Conservation (phyloP, 2,113 vertebrate genomes). For the Pseudopodoces humilis region DNA sequence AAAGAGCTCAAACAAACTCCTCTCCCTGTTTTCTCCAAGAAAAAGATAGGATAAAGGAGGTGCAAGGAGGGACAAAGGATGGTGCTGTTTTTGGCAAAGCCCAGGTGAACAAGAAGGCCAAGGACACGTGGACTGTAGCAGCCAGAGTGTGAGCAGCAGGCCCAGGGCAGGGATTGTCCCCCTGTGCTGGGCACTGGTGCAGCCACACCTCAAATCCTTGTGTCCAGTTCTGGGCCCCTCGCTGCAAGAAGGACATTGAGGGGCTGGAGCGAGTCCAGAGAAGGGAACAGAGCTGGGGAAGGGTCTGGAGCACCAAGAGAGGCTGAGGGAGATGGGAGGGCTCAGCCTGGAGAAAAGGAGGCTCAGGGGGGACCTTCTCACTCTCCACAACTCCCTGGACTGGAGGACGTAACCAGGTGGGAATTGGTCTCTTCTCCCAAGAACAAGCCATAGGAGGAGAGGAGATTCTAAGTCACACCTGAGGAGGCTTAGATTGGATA, state of each 20-base stretch:
- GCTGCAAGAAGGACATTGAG: neutral
- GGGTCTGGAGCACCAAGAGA: neutral
- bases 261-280: neutral
- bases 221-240: neutral
- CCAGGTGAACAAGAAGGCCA: neutral
- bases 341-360: neutral
- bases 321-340: neutral
- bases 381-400: neutral
- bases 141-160: neutral
- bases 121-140: neutral
- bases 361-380: neutral
- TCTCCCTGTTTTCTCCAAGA: neutral
- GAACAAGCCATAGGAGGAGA: neutral
- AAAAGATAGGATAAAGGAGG: neutral
- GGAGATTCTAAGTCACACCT: neutral
- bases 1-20: neutral
- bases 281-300: neutral
- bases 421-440: neutral
- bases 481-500: neutral
- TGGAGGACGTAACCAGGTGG: neutral
- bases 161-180: neutral
- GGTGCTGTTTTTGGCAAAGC: neutral
- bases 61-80: neutral
- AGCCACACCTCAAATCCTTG: neutral
- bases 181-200: neutral